Base-by-base conservation (phyloP, 2,113 vertebrate genomes). In the Arothron firmamentum region DNA sequence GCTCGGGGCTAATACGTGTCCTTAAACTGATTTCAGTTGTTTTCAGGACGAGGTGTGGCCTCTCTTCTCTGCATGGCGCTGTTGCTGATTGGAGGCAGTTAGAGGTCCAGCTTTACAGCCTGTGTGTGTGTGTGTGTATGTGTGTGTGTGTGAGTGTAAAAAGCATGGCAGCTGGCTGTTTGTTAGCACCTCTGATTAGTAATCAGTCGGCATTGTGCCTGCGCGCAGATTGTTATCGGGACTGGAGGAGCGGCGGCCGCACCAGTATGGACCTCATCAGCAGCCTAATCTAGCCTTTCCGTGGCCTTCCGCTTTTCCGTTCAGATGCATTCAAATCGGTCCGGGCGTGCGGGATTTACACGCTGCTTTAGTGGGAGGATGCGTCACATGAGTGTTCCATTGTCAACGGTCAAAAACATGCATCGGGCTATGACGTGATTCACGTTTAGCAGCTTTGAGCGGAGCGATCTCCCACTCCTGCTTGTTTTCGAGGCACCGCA, bases 201-300 rank as follows among this genome's bases (percentile, higher is more conserved):
- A 89, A 88, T 89, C 88, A 89, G 82, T 52, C 73, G 50, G 77
- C 74, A 87, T 89, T 89, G 86, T 89, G 84, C 45, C 72, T 78
- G 83, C 77, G 74, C 77, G 73, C 84, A 81, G 74, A 80, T 85
- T 87, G 83, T 82, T 78, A 72, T 75, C 76, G 49, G 62, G 68
- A 76, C 67, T 69, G 78, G 34, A 62, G 72, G 59, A 15, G 56
- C 45, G 34, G 31, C 43, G 75, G 75, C 65, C 65, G 31, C 60
- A 25, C 56, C 72, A 49, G 70, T 23, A 79, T 65, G 77, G 77
- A 78, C 85, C 83, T 81, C 83, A 87, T 88, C 83, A 84, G 68
- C 57, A 74, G 61, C 57, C 50, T 74, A 56, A 51, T 80, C 74
- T 45, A 43, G 63, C 67, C 56, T 59, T 62, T 68, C 67, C 78